These are phyloP conservation scores for Lerista edwardsae DNA, from an alignment of 2,797 vertebrate genomes.

Conservation along the genomic window DNA sequence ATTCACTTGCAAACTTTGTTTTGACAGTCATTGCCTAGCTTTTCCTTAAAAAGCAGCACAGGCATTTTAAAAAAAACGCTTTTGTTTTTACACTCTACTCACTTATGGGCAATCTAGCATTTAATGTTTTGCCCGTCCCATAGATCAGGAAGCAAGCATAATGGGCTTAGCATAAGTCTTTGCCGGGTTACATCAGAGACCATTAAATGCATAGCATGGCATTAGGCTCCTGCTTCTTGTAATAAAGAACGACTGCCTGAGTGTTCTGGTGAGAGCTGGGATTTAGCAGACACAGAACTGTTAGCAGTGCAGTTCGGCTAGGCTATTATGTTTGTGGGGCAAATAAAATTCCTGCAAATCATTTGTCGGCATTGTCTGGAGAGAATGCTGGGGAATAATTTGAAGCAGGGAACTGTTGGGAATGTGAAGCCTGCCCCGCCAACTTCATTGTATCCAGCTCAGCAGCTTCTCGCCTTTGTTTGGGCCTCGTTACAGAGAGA, in stretches of 20 bases:
- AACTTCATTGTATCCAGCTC: constrained; percentile 37
- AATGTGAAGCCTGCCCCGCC: constrained; percentile 48
- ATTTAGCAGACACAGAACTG: constrained; percentile 4
- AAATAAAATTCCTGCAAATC: constrained; percentile 64
- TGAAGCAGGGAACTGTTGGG: constrained; percentile 41
- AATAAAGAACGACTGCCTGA: constrained; percentile 64
- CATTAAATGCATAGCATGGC: constrained; percentile 39
- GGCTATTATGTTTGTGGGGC: constrained; percentile 58
- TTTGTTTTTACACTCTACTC: constrained; percentile 18
- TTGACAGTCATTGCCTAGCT: not conserved
- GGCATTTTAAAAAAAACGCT: not conserved
- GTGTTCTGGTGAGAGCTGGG: constrained; percentile 26
- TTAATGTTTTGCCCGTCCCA: constrained; percentile 8
- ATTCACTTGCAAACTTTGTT: not conserved
- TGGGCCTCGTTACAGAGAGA: constrained; percentile 62
- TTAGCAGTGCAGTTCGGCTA: constrained; percentile 53
- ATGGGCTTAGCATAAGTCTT: constrained; percentile 39
- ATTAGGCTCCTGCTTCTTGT: constrained; percentile 64
- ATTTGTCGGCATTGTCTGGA: constrained; percentile 53
- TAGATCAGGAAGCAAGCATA: constrained; percentile 15
- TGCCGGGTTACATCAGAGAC: constrained; percentile 34
- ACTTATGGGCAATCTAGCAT: constrained; percentile 20
- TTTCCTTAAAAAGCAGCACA: rapidly evolving
- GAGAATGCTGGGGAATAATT: constrained; percentile 56
- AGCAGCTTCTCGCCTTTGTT: constrained; percentile 60